Conservation (phyloP, 2,888 invertebrate species). For the Diarsia rubi region DNA sequence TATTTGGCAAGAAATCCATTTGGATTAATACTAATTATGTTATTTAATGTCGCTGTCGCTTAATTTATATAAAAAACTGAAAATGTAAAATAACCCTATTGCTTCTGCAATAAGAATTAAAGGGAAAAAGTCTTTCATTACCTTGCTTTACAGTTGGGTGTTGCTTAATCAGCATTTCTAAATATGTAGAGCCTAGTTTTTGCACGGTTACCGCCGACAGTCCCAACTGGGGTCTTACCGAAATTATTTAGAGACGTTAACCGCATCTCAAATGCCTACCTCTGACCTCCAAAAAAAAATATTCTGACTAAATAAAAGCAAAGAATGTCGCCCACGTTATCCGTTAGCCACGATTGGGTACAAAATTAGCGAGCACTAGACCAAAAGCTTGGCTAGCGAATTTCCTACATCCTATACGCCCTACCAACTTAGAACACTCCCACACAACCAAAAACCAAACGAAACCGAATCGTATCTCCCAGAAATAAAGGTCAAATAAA, state of each 20-base stretch:
- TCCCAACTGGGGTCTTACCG: slow-evolving; percentile 20
- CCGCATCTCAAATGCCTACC: slow-evolving; percentile 67
- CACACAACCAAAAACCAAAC: slow-evolving; percentile 60
- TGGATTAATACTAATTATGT: background rate
- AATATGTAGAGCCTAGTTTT: slow-evolving; percentile 6
- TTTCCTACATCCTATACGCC: slow-evolving; percentile 81
- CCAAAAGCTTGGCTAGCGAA: slow-evolving; percentile 87
- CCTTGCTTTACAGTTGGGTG: background rate
- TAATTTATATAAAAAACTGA: background rate
- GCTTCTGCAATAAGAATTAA: background rate
- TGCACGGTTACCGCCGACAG: slow-evolving; percentile 11
- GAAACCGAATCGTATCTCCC: slow-evolving; percentile 76
- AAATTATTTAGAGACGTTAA: slow-evolving; percentile 58
- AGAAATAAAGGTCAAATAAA: slow-evolving; percentile 73
- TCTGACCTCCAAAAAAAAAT: slow-evolving; percentile 67
- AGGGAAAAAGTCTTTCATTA: background rate
- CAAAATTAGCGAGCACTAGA: slow-evolving; percentile 88
- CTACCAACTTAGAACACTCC: slow-evolving; percentile 58
- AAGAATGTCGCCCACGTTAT: slow-evolving; percentile 84
- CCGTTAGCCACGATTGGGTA: slow-evolving; percentile 84
- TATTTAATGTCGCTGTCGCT: background rate
- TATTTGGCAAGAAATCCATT: background rate
- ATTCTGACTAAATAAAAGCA: slow-evolving; percentile 75
- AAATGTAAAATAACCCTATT: background rate
- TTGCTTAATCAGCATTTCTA: slow-evolving; percentile 9